Base-by-base conservation (phyloP, 2,888 invertebrate genomes). In the Nycteola revayana region DNA sequence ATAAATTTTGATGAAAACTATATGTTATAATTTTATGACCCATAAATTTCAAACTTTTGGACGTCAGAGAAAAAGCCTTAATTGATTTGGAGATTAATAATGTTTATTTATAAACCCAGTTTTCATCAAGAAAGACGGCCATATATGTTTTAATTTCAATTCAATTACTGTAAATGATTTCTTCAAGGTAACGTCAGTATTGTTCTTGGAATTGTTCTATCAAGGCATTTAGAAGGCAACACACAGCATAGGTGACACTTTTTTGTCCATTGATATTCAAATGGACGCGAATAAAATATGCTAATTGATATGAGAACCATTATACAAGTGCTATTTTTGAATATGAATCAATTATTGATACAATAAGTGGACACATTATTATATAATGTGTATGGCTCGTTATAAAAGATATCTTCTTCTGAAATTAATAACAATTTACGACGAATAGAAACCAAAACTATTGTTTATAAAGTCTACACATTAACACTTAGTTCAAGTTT, bases 281-380 rank as follows among this genome's bases (percentile, higher is more conserved):
- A 22, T 28, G 21, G 26, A 28, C 25, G 27, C 27, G 23, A 25
- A 37, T 28, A 42, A 44, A 49, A 49, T 37, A 43, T 49, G 39
- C 27, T 29, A 49, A 52, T 42, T 11, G 25, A 28, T 33, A 36
- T 29, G 18, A 25, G 9, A 37, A 28, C 14, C 30, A 18, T 21
- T 22, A 10, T 21, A 30, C 18, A 10, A 28, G 10, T 10, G 34
- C 28, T 34, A 34, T 29, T 40, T 26, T 32, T 35, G 18, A 37
- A 28, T 37, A 28, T 22, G 11, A 36, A 44, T 40, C 14, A n/a
- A n/a, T n/a, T 14, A 25, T 28, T 8, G 17, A 14, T 14, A 14
- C 5, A 14, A 14, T 14, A 14, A 14, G n/a, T n/a, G n/a, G n/a
- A n/a, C n/a, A n/a, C n/a, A n/a, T n/a, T n/a, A n/a, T n/a, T n/a